Conservation (phyloP, 2,888 invertebrate species). For the Eristalis tenax region DNA sequence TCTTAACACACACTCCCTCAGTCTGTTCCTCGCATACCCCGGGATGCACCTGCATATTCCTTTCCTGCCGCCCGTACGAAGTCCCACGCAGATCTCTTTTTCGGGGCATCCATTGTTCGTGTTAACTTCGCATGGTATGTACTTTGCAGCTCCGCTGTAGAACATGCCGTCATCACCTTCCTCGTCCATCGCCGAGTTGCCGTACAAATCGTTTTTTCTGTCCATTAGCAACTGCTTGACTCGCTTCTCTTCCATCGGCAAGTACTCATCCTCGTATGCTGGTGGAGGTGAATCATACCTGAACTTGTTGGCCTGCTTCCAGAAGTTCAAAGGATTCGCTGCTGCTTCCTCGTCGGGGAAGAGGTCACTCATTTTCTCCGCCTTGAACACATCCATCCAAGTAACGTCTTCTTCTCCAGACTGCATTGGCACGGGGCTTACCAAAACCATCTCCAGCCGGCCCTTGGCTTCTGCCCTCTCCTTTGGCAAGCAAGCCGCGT, state of each 20-base stretch:
- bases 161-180: constrained; percentile 81
- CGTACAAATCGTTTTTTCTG: constrained; percentile 49
- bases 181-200: constrained; percentile 73
- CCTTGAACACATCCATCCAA: constrained; percentile 78
- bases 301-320: constrained; percentile 78
- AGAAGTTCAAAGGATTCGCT: constrained; percentile 76
- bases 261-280: constrained; percentile 78
- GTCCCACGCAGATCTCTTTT: constrained; percentile 87
- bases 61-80: constrained; percentile 83
- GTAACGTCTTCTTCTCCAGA: constrained; percentile 69
- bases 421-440: constrained; percentile 84
- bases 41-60: constrained; percentile 88
- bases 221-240: constrained; percentile 77
- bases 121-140: constrained; percentile 83
- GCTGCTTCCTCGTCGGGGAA: constrained; percentile 74
- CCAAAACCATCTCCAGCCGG: constrained; percentile 89
- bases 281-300: constrained; percentile 72
- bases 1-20: constrained; percentile 79
- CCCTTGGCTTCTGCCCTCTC: constrained; percentile 84
- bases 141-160: constrained; percentile 80
- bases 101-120: constrained; percentile 82
- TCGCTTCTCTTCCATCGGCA: constrained; percentile 78
- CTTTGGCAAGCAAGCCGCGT: constrained; percentile 88
- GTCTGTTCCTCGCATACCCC: constrained; percentile 83
- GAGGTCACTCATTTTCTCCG: constrained; percentile 73